Base-by-base conservation (phyloP, 2,888 invertebrate species). In the Sesia apiformis region DNA sequence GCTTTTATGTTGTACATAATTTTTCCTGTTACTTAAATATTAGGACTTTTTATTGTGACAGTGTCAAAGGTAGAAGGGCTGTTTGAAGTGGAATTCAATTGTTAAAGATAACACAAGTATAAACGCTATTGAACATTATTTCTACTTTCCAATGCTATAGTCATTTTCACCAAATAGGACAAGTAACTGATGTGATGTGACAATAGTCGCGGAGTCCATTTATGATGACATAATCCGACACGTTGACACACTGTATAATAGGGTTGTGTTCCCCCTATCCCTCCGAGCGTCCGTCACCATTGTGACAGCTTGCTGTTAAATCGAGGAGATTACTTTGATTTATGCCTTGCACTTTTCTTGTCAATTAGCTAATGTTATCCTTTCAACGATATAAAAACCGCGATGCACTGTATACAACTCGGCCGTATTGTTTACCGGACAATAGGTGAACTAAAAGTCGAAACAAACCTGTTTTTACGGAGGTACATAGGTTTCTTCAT, bases 21-120 rank as follows among this genome's bases (percentile, higher is more conserved):
- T 75, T 77, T 78, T 74, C 69, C 75, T 79, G 78, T 81, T 82
- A 72, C 74, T 73, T 76, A 78, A 81, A 81, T 73, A 78, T 81
- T 76, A 76, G 74, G 70, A 70, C 66, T 74, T 74, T 73, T 77
- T 77, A 76, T 78, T 76, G 73, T 69, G 57, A 52, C 55, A 57
- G 23, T 6, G 7, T 46, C 46, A 46, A 46, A 46, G 46, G 46
- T 46, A 8, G 7, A 23, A 23, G 23, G 23, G 23, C 2, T 23
- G 23, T 23, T 23, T 23, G 23, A 23, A 23, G 23, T 23, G 23
- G 23, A 23, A 23, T 23, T 23, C 1, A 23, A 23, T 23, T 23
- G 23, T 23, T 23, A 23, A 23, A 23, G 1, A 23, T 23, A 23
- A 23, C 23, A 23, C 23, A 23, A 23, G 23, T 23, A 23, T 23